phyloP scores from a whole-genome alignment of 2,797 vertebrate genomes.

The Lateolabrax maculatus region DNA sequence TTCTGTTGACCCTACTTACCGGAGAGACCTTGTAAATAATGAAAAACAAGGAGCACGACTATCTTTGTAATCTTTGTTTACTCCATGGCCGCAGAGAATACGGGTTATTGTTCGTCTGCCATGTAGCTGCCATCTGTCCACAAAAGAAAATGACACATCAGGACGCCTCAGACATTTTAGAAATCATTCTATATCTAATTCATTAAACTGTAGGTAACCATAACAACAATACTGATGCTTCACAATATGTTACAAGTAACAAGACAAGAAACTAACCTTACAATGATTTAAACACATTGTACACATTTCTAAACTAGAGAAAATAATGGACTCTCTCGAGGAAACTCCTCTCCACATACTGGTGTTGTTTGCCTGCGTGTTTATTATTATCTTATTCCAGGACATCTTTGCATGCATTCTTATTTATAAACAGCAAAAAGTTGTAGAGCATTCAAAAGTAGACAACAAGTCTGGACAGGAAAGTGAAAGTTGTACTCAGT shows the following conservation, averaged over 20 bases:
- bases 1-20: not conserved
- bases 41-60: not conserved
- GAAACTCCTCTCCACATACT: not conserved
- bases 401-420: too few relatives aligned
- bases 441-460: too few relatives aligned
- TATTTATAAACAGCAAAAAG: too few relatives aligned
- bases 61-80: slow-evolving; percentile 10
- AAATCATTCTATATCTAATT: not conserved
- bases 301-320: not conserved
- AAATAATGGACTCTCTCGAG: not conserved
- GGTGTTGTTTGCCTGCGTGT: too few relatives aligned
- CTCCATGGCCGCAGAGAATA: not conserved
- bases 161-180: not conserved
- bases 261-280: not conserved
- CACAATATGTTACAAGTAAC: not conserved
- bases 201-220: slow-evolving; percentile 9
- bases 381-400: too few relatives aligned
- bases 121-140: not conserved
- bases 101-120: not conserved
- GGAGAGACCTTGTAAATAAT: not conserved
- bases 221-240: not conserved
- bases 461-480: too few relatives aligned
- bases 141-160: not conserved
- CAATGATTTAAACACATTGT: not conserved
- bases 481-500: too few relatives aligned